Evolutionary conservation across 2,113 vertebrate genomes (phyloP).

Genomic region (Bubo scandiacus): DNA sequence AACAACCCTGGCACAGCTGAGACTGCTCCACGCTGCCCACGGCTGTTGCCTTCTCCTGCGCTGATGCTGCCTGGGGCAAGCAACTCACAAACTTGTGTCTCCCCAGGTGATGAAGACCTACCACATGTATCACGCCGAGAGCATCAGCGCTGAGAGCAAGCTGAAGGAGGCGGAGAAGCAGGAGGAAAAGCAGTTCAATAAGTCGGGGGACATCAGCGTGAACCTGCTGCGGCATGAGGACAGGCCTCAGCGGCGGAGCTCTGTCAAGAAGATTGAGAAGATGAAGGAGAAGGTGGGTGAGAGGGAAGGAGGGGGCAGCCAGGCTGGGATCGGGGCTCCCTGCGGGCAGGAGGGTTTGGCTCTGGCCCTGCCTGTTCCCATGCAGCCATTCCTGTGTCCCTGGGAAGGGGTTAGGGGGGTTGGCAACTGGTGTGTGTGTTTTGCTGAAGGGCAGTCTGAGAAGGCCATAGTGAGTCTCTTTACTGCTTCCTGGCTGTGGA

Average conservation of each 20-base stretch:
- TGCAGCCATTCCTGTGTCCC: not conserved
- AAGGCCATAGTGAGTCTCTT: not conserved
- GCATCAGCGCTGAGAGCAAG: conserved; percentile 94
- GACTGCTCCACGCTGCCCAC: not conserved
- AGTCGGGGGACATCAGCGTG: conserved; percentile 85
- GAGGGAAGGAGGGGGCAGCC: not conserved
- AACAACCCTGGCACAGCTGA: not conserved
- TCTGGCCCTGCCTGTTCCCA: not conserved
- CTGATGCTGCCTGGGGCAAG: rapidly evolving
- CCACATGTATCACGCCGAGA: conserved; percentile 98
- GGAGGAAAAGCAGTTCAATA: conserved; percentile 96
- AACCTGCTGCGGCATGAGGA: conserved; percentile 91
- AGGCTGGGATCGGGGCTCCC: not conserved
- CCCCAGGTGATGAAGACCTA: conserved; percentile 98
- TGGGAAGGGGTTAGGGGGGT: not conserved
- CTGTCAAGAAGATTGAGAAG: conserved; percentile 94
- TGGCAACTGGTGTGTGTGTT: rapidly evolving
- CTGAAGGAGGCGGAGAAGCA: conserved; percentile 98
- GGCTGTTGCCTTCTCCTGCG: rapidly evolving
- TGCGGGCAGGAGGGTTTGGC: not conserved
- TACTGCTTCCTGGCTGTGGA: not conserved
- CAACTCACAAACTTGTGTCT: not conserved
- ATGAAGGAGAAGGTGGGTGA: conserved; percentile 84
- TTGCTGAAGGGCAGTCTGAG: not conserved
- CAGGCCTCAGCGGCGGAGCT: conserved; percentile 91